Conservation (phyloP, 2,888 invertebrate species). For the Deilephila porcellus region DNA sequence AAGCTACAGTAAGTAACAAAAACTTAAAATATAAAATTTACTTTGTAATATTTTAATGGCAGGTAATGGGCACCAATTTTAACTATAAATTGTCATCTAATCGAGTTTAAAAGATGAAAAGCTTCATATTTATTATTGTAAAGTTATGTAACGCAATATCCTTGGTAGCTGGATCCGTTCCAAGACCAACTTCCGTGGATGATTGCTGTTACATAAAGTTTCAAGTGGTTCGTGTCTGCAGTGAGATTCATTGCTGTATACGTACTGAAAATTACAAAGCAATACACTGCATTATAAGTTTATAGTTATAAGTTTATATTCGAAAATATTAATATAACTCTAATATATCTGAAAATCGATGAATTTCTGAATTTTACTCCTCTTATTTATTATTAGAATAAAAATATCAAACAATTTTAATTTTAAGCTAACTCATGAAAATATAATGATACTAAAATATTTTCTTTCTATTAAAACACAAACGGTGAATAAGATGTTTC, state of each 20-base stretch:
- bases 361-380: too few relatives aligned
- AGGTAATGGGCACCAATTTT: not conserved
- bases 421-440: not conserved
- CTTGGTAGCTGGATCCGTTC: slow-evolving; percentile 61
- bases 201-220: slow-evolving; percentile 59
- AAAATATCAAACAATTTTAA: not conserved
- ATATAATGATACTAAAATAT: too few relatives aligned
- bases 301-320: too few relatives aligned
- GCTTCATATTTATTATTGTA: slow-evolving; percentile 5
- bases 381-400: not conserved
- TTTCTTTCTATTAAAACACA: too few relatives aligned
- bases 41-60: not conserved
- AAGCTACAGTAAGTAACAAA: not conserved
- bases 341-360: too few relatives aligned
- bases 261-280: not conserved
- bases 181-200: slow-evolving; percentile 47
- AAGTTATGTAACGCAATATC: slow-evolving; percentile 58
- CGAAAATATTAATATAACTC: too few relatives aligned
- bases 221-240: slow-evolving; percentile 29
- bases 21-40: too few relatives aligned
- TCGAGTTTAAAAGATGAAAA: not conserved
- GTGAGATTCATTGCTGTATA: slow-evolving; percentile 22
- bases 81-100: not conserved
- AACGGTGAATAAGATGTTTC: too few relatives aligned
- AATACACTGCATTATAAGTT: not conserved